Conservation (phyloP, 2,888 invertebrate genomes). For the Euplagia quadripunctaria region DNA sequence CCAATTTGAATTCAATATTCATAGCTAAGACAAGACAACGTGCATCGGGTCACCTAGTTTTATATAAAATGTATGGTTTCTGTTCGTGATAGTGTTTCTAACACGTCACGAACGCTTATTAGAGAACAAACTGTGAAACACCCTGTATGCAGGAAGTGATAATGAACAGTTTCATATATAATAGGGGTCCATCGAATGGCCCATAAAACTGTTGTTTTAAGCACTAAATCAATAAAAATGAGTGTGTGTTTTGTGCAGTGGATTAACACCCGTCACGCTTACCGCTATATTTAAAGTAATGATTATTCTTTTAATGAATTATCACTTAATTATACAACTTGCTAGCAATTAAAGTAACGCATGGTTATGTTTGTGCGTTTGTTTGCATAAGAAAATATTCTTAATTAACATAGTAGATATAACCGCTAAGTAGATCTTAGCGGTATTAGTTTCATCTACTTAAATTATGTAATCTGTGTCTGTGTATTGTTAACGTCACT, state of each 20-base stretch:
- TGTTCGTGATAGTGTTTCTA: background rate
- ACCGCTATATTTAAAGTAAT: slow-evolving; percentile 2
- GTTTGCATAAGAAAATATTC: slow-evolving; percentile 2
- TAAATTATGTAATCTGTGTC: too few relatives aligned
- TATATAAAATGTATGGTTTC: too few relatives aligned
- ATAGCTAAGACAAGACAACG: too few relatives aligned
- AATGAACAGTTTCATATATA: slow-evolving; percentile 14
- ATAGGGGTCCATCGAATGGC: slow-evolving; percentile 17
- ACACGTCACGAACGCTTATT: background rate
- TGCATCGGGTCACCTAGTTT: too few relatives aligned
- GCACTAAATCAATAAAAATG: slow-evolving; percentile 37
- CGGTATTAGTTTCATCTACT: background rate
- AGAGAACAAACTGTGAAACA: background rate
- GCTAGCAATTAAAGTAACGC: slow-evolving; percentile 8
- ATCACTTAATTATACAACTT: slow-evolving; percentile 12
- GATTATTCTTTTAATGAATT: slow-evolving; percentile 16
- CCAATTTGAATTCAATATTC: too few relatives aligned
- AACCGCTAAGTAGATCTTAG: background rate
- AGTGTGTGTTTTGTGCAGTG: slow-evolving; percentile 26
- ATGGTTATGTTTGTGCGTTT: slow-evolving; percentile 11
- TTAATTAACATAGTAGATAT: background rate
- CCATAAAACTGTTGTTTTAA: slow-evolving; percentile 30
- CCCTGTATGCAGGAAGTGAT: slow-evolving; percentile 12
- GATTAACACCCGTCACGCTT: slow-evolving; percentile 29
- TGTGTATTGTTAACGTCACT: too few relatives aligned